phyloP scores from a whole-genome alignment of 92 coral and sea anemone species.

The Porites rus region DNA sequence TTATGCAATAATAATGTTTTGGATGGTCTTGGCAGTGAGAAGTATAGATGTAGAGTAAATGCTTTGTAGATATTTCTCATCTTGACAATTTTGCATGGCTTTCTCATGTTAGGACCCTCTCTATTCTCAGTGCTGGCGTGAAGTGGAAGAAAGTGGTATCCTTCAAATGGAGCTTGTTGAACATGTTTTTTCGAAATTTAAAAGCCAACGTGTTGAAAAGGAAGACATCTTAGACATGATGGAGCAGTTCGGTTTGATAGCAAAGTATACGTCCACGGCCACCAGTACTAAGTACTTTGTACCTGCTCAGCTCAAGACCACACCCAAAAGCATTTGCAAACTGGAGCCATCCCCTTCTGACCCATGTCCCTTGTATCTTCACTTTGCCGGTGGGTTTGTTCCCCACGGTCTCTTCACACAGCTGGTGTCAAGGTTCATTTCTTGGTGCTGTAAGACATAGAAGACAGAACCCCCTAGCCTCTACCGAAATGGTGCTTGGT shows the following conservation, averaged over 20 bases:
- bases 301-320: background rate
- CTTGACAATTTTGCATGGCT: background rate
- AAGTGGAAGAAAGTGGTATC: background rate
- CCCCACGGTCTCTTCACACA: constrained; percentile 18
- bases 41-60: too few species aligned
- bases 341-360: background rate
- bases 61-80: background rate
- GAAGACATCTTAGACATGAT: constrained; percentile 14
- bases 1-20: too few species aligned
- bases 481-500: background rate
- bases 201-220: background rate
- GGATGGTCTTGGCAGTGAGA: too few species aligned
- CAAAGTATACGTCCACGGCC: background rate
- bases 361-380: background rate
- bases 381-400: constrained; percentile 3
- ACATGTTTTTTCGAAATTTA: background rate
- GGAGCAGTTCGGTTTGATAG: constrained; percentile 6
- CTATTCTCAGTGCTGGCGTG: background rate
- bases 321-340: background rate
- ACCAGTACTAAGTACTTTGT: background rate
- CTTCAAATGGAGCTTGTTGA: background rate
- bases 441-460: background rate
- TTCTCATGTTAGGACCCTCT: background rate
- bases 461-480: background rate
- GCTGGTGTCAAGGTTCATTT: background rate